These are phyloP conservation scores for Ormyrus labotus DNA, from an alignment of 2,888 invertebrate species.

Conservation along the genomic window DNA sequence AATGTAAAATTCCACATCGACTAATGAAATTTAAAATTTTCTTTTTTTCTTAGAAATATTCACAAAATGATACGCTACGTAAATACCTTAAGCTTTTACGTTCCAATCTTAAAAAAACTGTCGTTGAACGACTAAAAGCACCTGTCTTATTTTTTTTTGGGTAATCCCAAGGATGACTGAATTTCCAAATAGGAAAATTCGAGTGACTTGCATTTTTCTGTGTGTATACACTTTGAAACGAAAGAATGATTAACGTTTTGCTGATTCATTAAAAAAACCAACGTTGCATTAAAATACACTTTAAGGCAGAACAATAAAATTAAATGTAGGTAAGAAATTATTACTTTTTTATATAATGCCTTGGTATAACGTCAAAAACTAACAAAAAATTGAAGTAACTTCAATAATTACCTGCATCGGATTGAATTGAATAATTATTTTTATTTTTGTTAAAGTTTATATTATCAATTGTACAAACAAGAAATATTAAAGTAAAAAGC, in stretches of 20 bases:
- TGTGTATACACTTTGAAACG: conserved; percentile 36
- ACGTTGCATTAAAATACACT: conserved; percentile 13
- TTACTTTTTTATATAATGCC: neutral
- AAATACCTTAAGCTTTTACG: too few species aligned
- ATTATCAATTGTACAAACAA: too few species aligned
- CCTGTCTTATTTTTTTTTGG: conserved; percentile 14
- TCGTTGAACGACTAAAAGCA: neutral
- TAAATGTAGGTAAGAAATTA: conserved; percentile 1
- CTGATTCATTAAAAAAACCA: conserved; percentile 39
- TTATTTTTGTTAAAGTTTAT: neutral
- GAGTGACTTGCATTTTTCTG: conserved; percentile 48
- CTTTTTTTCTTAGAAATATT: too few species aligned
- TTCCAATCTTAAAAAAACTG: neutral
- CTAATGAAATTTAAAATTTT: too few species aligned
- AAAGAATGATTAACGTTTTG: conserved; percentile 39
- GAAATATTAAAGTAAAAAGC: too few species aligned
- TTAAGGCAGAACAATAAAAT: conserved; percentile 11
- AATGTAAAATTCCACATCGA: too few species aligned
- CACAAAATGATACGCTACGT: too few species aligned
- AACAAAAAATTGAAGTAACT: too few species aligned
- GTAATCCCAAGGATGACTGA: conserved; percentile 40
- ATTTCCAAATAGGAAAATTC: conserved; percentile 28
- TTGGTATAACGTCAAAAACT: too few species aligned
- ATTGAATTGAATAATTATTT: neutral
- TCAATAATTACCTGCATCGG: too few species aligned